phyloP scores from a whole-genome alignment of 2,797 vertebrate species.

The Falco rusticolus region DNA sequence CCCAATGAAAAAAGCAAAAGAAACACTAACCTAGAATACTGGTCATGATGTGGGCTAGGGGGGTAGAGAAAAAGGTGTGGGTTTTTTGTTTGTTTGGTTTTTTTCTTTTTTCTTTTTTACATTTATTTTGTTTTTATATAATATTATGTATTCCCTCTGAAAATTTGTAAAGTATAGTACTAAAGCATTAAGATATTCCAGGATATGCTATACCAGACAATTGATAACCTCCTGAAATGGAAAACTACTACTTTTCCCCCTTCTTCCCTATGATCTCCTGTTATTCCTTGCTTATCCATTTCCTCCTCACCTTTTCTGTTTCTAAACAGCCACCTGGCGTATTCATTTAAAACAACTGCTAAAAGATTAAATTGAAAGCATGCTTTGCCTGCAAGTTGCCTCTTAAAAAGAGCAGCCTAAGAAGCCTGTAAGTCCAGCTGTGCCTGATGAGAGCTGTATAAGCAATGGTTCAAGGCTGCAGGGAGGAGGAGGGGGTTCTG shows the following conservation, averaged over 20 bases:
- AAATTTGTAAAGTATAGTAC: conserved; percentile 11
- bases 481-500: neutral
- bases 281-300: neutral
- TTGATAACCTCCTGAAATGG: conserved; percentile 7
- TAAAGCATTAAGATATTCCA: conserved; percentile 46
- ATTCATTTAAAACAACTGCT: neutral
- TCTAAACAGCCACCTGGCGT: neutral
- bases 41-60: neutral
- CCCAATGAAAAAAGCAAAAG: conserved; percentile 4
- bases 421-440: neutral
- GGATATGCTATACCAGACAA: neutral
- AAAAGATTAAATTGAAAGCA: neutral
- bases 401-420: neutral
- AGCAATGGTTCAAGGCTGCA: neutral
- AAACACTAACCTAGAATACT: conserved; percentile 48
- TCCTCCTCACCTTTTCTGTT: neutral
- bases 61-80: no score
- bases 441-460: neutral
- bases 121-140: neutral
- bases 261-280: neutral
- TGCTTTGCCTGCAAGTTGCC: neutral
- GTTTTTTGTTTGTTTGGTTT: neutral
- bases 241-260: neutral
- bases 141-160: conserved; percentile 11
- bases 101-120: neutral